Base-by-base conservation (phyloP, 2,797 vertebrate species). In the Phataginus tricuspis region DNA sequence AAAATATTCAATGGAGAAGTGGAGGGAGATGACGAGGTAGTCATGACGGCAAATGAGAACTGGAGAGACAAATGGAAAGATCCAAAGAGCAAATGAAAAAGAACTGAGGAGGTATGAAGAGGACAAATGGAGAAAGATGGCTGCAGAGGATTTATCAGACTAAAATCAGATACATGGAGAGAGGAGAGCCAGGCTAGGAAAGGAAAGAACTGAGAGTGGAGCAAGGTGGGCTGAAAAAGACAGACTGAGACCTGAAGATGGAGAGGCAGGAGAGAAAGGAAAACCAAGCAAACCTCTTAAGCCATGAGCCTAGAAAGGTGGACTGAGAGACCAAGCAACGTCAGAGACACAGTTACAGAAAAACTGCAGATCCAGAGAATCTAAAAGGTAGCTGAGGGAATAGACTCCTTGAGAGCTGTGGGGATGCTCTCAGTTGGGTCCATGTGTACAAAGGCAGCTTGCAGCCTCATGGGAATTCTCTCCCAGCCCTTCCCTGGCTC, bases 351-450 rank as follows among this genome's bases (percentile, higher is more conserved):
- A 23, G 61, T 31, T 16, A 18, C 0, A 23, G 7, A 77, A 49
- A 59, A 72, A 12, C 9, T 2, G 9, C n/a, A 31, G 75, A 68
- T 12, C 12, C 31, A 13, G 53, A 63, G 39, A 68, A 0, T 59
- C 10, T 25, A 13, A 37, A 42, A 45, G 45, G 37, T 49, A 0
- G 15, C n/a, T 13, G 11, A 25, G 19, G 31, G 39, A 51, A 10
- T 4, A 37, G 53, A 34, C 71, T 15, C 45, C 19, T 71, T 13
- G 39, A 85, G n/a, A 75, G 11, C 2, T 0, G 0, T 0, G 25
- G 39, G 39, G 13, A 19, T 69, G 37, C 19, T 6, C 2, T 61
- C 57, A 18, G 12, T 45, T 11, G 29, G 27, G 16, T 71, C 69
- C 23, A 11, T 6, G 0, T n/a, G 53, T 19, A 4, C 10, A 0